Percentiles rank a stretch among this genome's conserved stretches.
phyloP scores from a whole-genome alignment of 2,113 vertebrate species.

The Coreoperca whiteheadi region DNA sequence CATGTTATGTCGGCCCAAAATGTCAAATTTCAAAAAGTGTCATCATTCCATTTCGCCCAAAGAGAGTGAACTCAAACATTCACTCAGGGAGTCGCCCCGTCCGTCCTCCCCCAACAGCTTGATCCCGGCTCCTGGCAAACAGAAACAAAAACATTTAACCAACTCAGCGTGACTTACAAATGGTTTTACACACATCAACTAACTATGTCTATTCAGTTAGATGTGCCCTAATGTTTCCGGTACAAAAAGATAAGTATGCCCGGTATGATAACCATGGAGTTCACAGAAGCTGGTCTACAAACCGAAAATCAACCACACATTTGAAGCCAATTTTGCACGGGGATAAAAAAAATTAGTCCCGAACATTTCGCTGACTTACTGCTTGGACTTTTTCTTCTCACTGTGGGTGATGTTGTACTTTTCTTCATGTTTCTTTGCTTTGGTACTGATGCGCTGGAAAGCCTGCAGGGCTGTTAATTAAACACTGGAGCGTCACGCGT shows the following conservation, averaged over 20 bases:
- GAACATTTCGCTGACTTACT: conserved; percentile 1
- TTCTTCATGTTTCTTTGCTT: conserved; percentile 46
- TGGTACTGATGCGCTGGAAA: conserved; percentile 7
- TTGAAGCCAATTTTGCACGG: neutral
- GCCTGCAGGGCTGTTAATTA: conserved; percentile 9
- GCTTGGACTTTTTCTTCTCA: neutral
- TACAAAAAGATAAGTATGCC: neutral
- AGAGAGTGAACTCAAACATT: conserved; percentile 53
- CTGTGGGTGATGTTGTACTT: neutral
- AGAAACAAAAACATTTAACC: conserved; percentile 1
- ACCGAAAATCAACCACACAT: neutral
- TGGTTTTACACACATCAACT: neutral
- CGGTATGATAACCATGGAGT: neutral
- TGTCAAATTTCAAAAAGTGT: neutral
- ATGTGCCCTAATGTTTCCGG: too few relatives aligned
- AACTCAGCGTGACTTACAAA: neutral
- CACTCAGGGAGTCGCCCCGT: conserved; percentile 51
- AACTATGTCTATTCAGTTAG: neutral
- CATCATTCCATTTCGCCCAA: conserved; percentile 8
- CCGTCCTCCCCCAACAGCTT: neutral
- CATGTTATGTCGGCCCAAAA: neutral
- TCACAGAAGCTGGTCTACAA: neutral
- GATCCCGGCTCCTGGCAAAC: conserved; percentile 31
- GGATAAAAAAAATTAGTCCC: neutral
- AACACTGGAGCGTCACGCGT: neutral